Base-by-base conservation (phyloP, 37 sponge, comb jelly and placozoan genomes). In the Chondrilla cf. caribensis region DNA sequence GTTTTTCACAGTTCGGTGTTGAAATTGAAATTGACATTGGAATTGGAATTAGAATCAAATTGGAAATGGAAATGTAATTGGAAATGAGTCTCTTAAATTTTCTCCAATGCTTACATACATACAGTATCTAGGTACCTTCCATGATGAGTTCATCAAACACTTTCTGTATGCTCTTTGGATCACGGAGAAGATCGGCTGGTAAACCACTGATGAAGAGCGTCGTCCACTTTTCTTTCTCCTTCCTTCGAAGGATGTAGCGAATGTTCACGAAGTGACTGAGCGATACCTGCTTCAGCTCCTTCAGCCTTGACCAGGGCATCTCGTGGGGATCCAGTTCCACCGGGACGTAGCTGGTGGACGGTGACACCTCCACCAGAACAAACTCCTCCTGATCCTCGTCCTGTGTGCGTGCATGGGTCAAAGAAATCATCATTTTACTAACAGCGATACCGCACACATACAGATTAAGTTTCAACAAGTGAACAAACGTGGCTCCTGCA, bases 321-420 rank as follows among this genome's bases (percentile, higher is more conserved):
- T 92, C 89, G 0, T 66, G 54, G 39, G 85, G 60, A 29, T 82
- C 51, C 55, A 92, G 32, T 14, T 84, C 73, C 3, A 78, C 38
- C 51, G 82, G 83, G 68, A 58, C 79, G 41, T 85, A 80, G 29
- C 87, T 86, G 22, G n/a, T 28, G 38, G 58, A 19, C 70, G 79
- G 86, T 47, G 78, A 81, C 58, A 79, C 65, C 86, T 92, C 92
- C 41, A 84, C 77, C 5, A 93, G 83, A 58, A 89, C 83, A 51
- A 84, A 89, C 51, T 88, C 81, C 3, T 31, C 19, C 33, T 51
- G 58, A 31, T 64, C 33, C 21, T 86, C 84, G 17, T 80, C 87
- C 90, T 89, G 83, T 38, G 62, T 59, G 47, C 24, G 43, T 9
- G 9, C 73, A 35, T 36, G 29, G 42, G 40, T 21, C 40, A 21